These are phyloP conservation scores for Erebia palarica DNA, from an alignment of 2,888 invertebrate species.

Conservation along the genomic window DNA sequence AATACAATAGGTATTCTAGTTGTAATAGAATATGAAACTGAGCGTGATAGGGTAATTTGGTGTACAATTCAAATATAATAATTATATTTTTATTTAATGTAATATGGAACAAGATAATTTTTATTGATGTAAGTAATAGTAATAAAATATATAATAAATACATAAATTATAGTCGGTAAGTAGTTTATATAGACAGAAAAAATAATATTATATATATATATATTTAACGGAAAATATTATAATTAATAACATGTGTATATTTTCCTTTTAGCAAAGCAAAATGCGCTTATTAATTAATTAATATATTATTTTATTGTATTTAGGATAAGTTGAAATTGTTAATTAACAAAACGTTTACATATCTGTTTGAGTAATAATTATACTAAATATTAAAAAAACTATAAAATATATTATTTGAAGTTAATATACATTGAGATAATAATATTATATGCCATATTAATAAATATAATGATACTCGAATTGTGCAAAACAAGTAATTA, in stretches of 20 bases:
- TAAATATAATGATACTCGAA: neutral
- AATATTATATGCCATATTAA: slow-evolving; percentile 9
- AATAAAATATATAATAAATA: no score
- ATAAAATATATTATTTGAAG: neutral
- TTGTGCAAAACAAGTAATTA: slow-evolving; percentile 1
- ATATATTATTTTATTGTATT: neutral
- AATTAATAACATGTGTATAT: neutral
- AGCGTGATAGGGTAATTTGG: neutral
- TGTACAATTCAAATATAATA: neutral
- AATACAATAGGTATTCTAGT: no score
- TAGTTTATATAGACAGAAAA: no score
- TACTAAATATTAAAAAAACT: neutral
- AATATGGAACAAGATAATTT: neutral
- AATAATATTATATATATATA: no score
- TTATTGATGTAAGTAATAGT: neutral
- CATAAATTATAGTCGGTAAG: no score
- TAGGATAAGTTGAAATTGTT: neutral
- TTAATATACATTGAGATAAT: neutral
- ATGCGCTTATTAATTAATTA: slow-evolving; percentile 7
- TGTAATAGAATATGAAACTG: neutral
- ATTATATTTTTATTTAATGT: no score
- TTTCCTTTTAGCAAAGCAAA: neutral
- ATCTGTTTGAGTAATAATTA: slow-evolving; percentile 4
- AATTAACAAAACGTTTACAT: slow-evolving; percentile 10
- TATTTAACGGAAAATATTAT: no score